Percentiles rank a stretch among this genome's conserved stretches.
These are phyloP conservation scores for Archocentrus centrarchus DNA, from an alignment of 2,113 vertebrate genomes.

Conservation along the genomic window DNA sequence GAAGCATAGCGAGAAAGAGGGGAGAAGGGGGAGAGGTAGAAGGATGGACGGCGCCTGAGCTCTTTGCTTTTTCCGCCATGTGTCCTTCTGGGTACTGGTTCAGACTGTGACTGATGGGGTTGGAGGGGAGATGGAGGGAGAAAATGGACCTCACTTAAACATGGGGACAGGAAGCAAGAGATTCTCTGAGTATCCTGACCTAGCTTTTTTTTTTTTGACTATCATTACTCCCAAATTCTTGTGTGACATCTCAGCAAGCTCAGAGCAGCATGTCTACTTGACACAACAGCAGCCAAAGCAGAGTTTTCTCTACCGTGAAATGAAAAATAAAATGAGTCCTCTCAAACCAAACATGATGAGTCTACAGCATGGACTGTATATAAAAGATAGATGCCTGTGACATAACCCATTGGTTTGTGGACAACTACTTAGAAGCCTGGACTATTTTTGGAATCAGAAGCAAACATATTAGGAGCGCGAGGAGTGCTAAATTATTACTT, in stretches of 20 bases:
- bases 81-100: constrained; percentile 70
- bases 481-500: background rate
- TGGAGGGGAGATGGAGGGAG: constrained; percentile 48
- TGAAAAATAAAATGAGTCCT: constrained; percentile 1
- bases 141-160: constrained; percentile 65
- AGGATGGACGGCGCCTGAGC: constrained; percentile 74
- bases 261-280: constrained; percentile 6
- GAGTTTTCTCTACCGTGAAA: background rate
- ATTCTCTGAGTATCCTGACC: constrained; percentile 70
- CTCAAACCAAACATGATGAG: background rate
- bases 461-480: background rate
- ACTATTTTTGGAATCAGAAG: background rate
- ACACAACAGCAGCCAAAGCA: constrained; percentile 13
- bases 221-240: constrained; percentile 61
- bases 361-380: background rate
- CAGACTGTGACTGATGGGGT: constrained; percentile 54
- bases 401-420: background rate
- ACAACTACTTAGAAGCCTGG: background rate
- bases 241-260: constrained; percentile 49
- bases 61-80: constrained; percentile 58
- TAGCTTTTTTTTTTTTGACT: constrained; percentile 37
- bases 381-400: background rate
- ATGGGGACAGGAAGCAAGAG: constrained; percentile 74
- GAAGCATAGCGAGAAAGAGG: constrained; percentile 60
- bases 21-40: constrained; percentile 47